Evolutionary conservation across 2,888 invertebrate genomes (phyloP), one percentile per base, ranked within the genome.

Genomic region (Orchestes rusci): DNA sequence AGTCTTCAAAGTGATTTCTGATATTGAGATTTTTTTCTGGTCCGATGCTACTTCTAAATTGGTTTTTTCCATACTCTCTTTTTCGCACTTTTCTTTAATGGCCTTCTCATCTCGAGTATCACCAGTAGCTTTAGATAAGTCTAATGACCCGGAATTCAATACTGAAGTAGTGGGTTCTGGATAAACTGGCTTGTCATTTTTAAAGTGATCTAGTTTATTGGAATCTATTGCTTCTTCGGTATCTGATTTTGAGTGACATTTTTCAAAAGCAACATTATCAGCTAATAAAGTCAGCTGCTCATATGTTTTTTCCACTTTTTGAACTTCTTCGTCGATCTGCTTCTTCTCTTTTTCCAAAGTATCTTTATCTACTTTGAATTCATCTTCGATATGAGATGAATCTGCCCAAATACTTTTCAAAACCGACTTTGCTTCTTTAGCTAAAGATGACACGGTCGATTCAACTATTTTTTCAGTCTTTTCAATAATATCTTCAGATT

Each of bases 1-100:
- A 48, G 39, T 52, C 54, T 52, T 47, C 36, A 52, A 34, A 37
- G 40, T 28, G 31, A 52, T 59, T 52, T 60, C 59, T 3, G 59
- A 59, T 47, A 60, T 54, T 16, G 60, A 59, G 31, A 60, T 31
- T 49, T 59, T 60, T 36, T 59, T 59, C 16, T 34, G 19, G 38
- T 52, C 49, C 4, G 40, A 10, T 23, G 23, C 5, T 7, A 23
- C 23, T 23, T 7, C 23, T 23, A 7, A 10, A 23, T 15, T 19
- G 32, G 41, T 38, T 32, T 53, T 53, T 34, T 53, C 53, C 46
- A 51, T 46, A 38, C 52, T 51, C 54, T 58, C 53, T 39, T 50
- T 53, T 17, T 56, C 56, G 16, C 54, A 43, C 40, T 57, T 57
- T 27, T 57, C 56, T 4, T n/a, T 19, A 18, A 16, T 3, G 23